Evolutionary conservation across 1,140 invertebrate species (phyloP).

Genomic region (Zaprionus africanus): DNA sequence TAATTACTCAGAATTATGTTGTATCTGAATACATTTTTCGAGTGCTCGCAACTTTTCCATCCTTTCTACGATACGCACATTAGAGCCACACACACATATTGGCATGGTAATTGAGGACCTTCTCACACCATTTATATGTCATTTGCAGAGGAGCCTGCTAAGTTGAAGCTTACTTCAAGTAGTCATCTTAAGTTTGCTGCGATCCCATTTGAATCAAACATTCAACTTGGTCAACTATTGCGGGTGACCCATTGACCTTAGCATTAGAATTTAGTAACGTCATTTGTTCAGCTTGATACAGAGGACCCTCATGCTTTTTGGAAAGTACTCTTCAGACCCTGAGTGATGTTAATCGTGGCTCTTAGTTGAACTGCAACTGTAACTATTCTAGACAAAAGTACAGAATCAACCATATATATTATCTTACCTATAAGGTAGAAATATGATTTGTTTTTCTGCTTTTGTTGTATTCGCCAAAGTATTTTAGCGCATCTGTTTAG

Average conservation of each 20-base stretch:
- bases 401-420: too few species aligned
- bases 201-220: slow-evolving; percentile 34
- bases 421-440: too few species aligned
- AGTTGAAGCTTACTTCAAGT: slow-evolving; percentile 68
- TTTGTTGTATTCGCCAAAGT: not conserved
- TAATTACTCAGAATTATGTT: slow-evolving; percentile 70
- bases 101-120: slow-evolving; percentile 75
- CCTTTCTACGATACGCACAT: slow-evolving; percentile 30
- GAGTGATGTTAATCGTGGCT: too few species aligned
- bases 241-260: slow-evolving; percentile 50
- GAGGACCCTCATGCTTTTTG: too few species aligned
- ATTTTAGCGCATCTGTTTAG: not conserved
- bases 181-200: slow-evolving; percentile 63
- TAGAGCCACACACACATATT: slow-evolving; percentile 41
- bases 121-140: slow-evolving; percentile 39
- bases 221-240: slow-evolving; percentile 29
- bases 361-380: too few species aligned
- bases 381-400: too few species aligned
- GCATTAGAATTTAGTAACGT: slow-evolving; percentile 39
- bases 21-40: slow-evolving; percentile 43
- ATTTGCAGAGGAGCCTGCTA: slow-evolving; percentile 52
- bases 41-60: slow-evolving; percentile 10
- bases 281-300: not conserved
- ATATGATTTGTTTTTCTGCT: not conserved
- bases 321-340: too few species aligned